Base-by-base conservation (phyloP, 2,113 vertebrate genomes). In the Carassius carassius region DNA sequence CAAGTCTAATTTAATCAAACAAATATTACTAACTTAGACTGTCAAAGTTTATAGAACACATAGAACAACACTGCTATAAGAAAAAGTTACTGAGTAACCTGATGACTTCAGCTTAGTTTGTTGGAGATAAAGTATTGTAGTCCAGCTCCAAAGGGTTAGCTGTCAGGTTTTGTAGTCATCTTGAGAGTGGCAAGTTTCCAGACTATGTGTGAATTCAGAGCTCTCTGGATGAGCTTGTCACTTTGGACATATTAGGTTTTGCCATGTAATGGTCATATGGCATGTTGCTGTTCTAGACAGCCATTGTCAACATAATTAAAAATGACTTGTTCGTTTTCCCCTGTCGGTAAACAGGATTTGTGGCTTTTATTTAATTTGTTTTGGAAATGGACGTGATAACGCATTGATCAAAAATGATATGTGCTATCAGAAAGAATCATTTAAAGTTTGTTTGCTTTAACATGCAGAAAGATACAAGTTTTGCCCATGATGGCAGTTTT, bases 261-360 rank as follows among this genome's bases (percentile, higher is more conserved):
- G 25, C 32, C 13, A n/a, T 51, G 47, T 81, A 49, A 54, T 82
- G 70, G 63, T 56, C 80, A 82, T 19, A 23, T 72, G 23, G 65
- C 47, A 41, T 72, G 65, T 56, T 56, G 80, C 25, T 82, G 11
- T 72, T 56, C 80, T 37, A 29, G 80, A 82, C 35, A 67, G 41
- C 78, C 62, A 12, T 56, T 1, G 14, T 82, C 19, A 81, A 37
- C 25, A 6, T 82, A 82, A 82, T 82, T 65, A 72, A 82, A 82
- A 32, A 54, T 72, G 47, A 56, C 65, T 54, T 69, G 65, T 54
- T 81, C 37, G 47, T 81, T 80, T 35, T 0, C 16, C 47, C 25
- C 60, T n/a, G 25, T 65, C 19, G 11, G 65, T 72, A 82, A 70
- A 69, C 49, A 81, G 19, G 63, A 82, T 82, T 56, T 82, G 65